Conservation (phyloP, 2,888 invertebrate genomes). For the Malthinus flaveolus region DNA sequence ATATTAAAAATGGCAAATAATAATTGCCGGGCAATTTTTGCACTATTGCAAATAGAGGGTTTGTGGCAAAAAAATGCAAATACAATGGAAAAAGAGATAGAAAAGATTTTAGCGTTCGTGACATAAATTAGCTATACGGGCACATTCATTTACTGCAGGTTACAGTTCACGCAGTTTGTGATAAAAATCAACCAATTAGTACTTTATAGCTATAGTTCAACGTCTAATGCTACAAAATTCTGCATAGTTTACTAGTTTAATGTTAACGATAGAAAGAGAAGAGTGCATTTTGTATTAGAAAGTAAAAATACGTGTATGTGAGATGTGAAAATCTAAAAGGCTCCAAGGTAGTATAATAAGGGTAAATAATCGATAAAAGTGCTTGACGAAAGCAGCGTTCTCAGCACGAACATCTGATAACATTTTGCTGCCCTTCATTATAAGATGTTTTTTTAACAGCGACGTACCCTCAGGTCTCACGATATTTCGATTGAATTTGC, state of each 20-base stretch:
- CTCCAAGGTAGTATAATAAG: constrained; percentile 36
- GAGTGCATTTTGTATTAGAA: not conserved
- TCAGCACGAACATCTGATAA: constrained; percentile 50
- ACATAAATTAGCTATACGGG: constrained; percentile 43
- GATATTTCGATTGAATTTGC: constrained; percentile 1
- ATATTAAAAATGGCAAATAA: too few relatives aligned
- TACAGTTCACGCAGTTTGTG: constrained; percentile 50
- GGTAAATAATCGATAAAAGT: constrained; percentile 45
- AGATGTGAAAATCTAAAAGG: constrained; percentile 18
- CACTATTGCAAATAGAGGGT: too few relatives aligned
- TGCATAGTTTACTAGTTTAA: not conserved
- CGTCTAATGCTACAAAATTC: not conserved
- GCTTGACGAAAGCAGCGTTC: constrained; percentile 42
- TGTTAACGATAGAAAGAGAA: constrained; percentile 1
- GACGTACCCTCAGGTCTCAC: constrained; percentile 24
- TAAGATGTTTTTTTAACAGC: constrained; percentile 14
- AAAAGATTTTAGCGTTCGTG: constrained; percentile 42
- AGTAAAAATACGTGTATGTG: constrained; percentile 1
- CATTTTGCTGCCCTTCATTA: constrained; percentile 24
- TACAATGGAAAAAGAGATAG: constrained; percentile 43
- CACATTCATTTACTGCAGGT: constrained; percentile 45
- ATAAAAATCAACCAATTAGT: constrained; percentile 54
- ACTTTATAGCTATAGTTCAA: constrained; percentile 47
- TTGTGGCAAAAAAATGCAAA: constrained; percentile 18
- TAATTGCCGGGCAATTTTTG: too few relatives aligned